These are phyloP conservation scores for Nyctereutes procyonoides DNA, from an alignment of 2,113 vertebrate species.

Conservation along the genomic window DNA sequence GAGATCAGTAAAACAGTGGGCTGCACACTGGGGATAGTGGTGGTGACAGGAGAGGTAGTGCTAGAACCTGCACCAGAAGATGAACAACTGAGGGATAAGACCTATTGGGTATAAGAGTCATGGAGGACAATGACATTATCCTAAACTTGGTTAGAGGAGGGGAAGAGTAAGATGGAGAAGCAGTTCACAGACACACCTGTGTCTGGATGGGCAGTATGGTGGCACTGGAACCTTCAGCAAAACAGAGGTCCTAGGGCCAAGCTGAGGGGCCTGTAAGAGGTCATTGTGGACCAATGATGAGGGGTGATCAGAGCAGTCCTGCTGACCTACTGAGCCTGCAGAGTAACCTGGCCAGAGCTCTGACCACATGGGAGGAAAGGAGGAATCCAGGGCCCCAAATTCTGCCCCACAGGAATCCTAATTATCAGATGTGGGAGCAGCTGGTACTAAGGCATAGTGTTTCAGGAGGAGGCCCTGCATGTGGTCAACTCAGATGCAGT, in stretches of 20 bases:
- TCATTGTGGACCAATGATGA: slow-evolving; percentile 77
- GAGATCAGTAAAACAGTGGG: neutral
- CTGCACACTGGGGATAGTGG: neutral
- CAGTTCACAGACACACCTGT: neutral
- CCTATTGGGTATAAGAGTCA: neutral
- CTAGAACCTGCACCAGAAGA: neutral
- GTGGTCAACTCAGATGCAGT: slow-evolving; percentile 92
- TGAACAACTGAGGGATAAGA: neutral
- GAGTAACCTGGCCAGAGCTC: slow-evolving; percentile 91
- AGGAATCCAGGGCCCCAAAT: slow-evolving; percentile 90
- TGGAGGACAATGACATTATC: neutral
- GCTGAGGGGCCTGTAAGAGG: neutral
- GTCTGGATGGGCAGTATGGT: neutral
- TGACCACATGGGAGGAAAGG: slow-evolving; percentile 92
- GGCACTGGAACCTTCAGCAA: neutral
- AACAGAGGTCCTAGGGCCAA: neutral
- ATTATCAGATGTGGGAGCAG: slow-evolving; percentile 89
- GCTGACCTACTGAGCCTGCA: slow-evolving; percentile 94
- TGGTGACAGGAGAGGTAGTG: neutral
- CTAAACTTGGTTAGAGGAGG: neutral
- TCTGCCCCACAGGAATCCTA: slow-evolving; percentile 91
- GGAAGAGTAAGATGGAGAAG: neutral
- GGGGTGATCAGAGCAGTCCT: slow-evolving; percentile 95
- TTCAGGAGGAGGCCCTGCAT: slow-evolving; percentile 83
- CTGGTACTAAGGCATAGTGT: slow-evolving; percentile 93